Conservation (phyloP, 1,140 invertebrate species). For the Mycetomoellerius zeteki region DNA sequence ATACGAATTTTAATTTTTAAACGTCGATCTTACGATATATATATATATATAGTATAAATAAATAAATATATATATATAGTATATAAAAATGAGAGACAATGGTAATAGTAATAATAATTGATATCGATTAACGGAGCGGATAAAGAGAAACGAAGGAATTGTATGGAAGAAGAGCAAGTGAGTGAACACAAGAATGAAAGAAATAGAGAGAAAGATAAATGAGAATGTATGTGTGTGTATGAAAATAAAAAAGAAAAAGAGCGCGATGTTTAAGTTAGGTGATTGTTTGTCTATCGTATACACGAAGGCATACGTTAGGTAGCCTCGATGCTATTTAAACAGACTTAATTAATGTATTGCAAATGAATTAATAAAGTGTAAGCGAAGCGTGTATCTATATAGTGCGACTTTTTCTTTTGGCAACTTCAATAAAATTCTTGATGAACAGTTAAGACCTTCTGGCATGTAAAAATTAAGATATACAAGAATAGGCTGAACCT, state of each 20-base stretch:
- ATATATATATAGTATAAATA: constrained; percentile 63
- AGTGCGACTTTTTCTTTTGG: constrained; percentile 69
- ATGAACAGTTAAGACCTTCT: neutral
- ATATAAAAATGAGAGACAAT: constrained; percentile 80
- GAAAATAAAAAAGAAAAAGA: constrained; percentile 63
- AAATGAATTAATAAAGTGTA: constrained; percentile 87
- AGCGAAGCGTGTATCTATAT: constrained; percentile 85
- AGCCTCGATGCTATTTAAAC: constrained; percentile 86
- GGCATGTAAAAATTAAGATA: neutral
- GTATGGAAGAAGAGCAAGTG: constrained; percentile 65
- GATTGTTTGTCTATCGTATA: constrained; percentile 87
- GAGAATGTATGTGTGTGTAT: constrained; percentile 63
- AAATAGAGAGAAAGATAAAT: constrained; percentile 57
- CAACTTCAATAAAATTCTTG: constrained; percentile 25
- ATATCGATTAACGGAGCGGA: constrained; percentile 78
- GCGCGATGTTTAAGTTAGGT: constrained; percentile 77
- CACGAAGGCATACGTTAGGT: constrained; percentile 84
- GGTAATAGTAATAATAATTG: constrained; percentile 78
- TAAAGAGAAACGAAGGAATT: constrained; percentile 74
- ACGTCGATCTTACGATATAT: constrained; percentile 84
- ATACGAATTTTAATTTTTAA: constrained; percentile 87
- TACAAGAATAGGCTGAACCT: neutral
- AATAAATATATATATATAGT: constrained; percentile 74
- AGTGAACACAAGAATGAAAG: constrained; percentile 52
- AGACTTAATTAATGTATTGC: constrained; percentile 87